Conservation (phyloP, 2,888 invertebrate genomes). For the Arctia plantaginis region DNA sequence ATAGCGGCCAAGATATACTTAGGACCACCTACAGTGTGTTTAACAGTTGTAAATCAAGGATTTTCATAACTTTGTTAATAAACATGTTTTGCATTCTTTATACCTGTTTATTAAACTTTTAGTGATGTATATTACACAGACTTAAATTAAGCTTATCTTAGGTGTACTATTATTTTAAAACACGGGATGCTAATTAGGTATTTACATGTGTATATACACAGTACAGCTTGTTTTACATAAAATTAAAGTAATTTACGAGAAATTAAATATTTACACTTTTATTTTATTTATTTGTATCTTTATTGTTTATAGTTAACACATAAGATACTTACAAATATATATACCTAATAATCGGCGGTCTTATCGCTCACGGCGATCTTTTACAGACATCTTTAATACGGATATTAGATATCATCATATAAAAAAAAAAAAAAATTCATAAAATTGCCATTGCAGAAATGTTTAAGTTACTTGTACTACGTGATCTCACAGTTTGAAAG, state of each 20-base stretch:
- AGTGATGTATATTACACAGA: background rate
- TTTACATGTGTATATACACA: background rate
- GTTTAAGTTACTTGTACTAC: background rate
- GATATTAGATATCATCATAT: too few relatives aligned
- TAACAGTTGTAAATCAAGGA: slow-evolving; percentile 1
- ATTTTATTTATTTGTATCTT: too few relatives aligned
- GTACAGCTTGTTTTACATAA: too few relatives aligned
- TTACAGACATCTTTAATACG: too few relatives aligned
- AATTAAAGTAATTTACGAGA: background rate
- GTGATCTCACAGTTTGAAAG: background rate
- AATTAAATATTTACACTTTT: background rate
- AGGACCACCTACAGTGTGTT: background rate
- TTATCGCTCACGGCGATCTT: too few relatives aligned
- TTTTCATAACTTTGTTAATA: slow-evolving; percentile 10
- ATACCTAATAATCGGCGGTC: too few relatives aligned
- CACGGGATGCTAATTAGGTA: background rate
- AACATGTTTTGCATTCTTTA: background rate
- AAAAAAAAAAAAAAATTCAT: too few relatives aligned
- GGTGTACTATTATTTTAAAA: background rate
- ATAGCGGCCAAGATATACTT: slow-evolving; percentile 5
- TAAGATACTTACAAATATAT: too few relatives aligned
- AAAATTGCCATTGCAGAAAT: background rate
- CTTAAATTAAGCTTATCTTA: background rate
- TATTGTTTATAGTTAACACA: too few relatives aligned
- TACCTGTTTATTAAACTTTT: too few relatives aligned